These are phyloP conservation scores for Lycaena phlaeas DNA, from an alignment of 2,888 invertebrate species.

Conservation along the genomic window DNA sequence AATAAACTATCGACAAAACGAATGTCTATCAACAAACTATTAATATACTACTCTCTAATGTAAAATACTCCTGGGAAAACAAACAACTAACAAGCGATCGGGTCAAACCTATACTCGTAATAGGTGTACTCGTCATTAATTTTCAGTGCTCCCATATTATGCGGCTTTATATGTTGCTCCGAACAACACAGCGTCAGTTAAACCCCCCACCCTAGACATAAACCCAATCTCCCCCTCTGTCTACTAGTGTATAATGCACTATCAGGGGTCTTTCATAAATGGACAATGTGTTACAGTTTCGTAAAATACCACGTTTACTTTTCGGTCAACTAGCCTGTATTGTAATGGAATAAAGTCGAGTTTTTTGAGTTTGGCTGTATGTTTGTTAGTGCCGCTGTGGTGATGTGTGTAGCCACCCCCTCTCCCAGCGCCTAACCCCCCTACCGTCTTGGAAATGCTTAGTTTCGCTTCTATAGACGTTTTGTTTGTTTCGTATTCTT, in stretches of 20 bases:
- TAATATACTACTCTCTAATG: no score
- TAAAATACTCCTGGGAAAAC: no score
- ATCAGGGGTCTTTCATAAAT: slow-evolving; percentile 41
- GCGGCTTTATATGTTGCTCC: slow-evolving; percentile 28
- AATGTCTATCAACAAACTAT: no score
- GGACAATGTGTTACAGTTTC: slow-evolving; percentile 33
- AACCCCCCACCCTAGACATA: slow-evolving; percentile 20
- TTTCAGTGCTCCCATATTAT: background rate
- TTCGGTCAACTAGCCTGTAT: slow-evolving; percentile 11
- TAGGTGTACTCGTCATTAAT: slow-evolving; percentile 5
- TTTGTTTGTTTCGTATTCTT: slow-evolving; percentile 60
- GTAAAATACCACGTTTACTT: slow-evolving; percentile 19
- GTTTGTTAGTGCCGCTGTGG: slow-evolving; percentile 24
- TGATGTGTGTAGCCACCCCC: slow-evolving; percentile 24
- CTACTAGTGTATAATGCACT: slow-evolving; percentile 34
- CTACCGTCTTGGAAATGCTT: slow-evolving; percentile 62
- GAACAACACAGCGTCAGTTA: slow-evolving; percentile 26
- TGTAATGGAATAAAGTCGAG: slow-evolving; percentile 19
- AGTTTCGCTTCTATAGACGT: slow-evolving; percentile 55
- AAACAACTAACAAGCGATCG: background rate
- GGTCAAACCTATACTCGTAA: background rate
- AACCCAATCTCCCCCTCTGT: slow-evolving; percentile 18
- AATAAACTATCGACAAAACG: no score
- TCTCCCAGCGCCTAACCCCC: slow-evolving; percentile 28
- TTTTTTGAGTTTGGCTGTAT: slow-evolving; percentile 17